These are phyloP conservation scores for Cherax quadricarinatus DNA, from an alignment of 1,140 invertebrate genomes.

Conservation along the genomic window DNA sequence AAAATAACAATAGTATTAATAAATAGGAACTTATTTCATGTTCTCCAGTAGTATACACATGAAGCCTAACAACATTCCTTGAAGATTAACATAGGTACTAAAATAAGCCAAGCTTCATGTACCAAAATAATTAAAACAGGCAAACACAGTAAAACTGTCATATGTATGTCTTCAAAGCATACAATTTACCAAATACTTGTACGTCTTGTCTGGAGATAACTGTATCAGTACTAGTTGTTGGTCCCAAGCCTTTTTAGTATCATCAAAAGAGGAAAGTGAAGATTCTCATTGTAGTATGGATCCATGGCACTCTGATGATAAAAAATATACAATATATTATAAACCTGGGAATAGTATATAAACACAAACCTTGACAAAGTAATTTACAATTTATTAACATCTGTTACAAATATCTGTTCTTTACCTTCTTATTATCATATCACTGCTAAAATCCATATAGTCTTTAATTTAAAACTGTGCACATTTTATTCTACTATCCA, in stretches of 20 bases:
- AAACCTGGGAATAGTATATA: background rate
- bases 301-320: constrained; percentile 45
- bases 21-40: no score
- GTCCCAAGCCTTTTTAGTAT: constrained; percentile 45
- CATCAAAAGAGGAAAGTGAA: constrained; percentile 52
- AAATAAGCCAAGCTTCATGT: background rate
- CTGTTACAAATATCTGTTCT: no score
- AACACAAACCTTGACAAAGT: no score
- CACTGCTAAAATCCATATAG: no score
- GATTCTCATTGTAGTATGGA: constrained; percentile 53
- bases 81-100: no score
- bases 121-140: background rate
- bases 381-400: no score
- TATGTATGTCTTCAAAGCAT: background rate
- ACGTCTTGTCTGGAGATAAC: background rate
- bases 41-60: no score
- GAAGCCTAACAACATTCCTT: no score
- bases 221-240: background rate
- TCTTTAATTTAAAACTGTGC: no score
- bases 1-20: no score
- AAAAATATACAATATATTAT: background rate
- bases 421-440: no score
- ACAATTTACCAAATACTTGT: background rate
- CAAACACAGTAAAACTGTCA: background rate
- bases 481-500: no score